Evolutionary conservation across 2,888 invertebrate genomes (phyloP).

Genomic region (Beris chalybata): DNA sequence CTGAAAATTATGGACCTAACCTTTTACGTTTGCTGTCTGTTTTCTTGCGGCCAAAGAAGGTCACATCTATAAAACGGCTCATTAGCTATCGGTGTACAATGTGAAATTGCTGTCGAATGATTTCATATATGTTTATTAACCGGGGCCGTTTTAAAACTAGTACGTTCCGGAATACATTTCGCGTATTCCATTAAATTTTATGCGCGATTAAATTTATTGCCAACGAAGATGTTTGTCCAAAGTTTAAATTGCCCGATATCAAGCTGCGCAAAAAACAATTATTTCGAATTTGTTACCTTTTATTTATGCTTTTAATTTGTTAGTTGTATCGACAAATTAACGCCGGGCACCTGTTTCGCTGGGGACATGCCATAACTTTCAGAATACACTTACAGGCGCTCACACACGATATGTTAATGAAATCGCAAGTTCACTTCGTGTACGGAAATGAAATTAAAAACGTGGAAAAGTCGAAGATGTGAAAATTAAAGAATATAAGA

Average conservation of each 20-base stretch:
- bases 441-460: conserved; percentile 15
- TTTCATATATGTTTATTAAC: not conserved
- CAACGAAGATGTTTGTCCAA: not conserved
- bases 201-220: too few relatives aligned
- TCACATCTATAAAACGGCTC: conserved; percentile 31
- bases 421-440: conserved; percentile 9
- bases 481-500: conserved; percentile 8
- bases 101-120: conserved; percentile 25
- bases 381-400: conserved; percentile 18
- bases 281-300: not conserved
- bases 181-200: too few relatives aligned
- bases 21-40: conserved; percentile 13
- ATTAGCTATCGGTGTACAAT: conserved; percentile 16
- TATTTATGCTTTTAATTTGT: too few relatives aligned
- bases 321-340: conserved; percentile 21
- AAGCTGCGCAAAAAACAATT: conserved; percentile 15
- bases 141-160: too few relatives aligned
- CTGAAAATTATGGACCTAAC: conserved; percentile 25
- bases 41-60: conserved; percentile 22
- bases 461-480: not conserved
- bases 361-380: conserved; percentile 10
- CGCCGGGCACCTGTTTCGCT: conserved; percentile 26
- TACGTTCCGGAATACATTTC: too few relatives aligned
- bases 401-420: conserved; percentile 27
- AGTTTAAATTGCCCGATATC: conserved; percentile 7